A percentile compares a stretch with the other conserved stretches of the same genome.
Evolutionary conservation across 2,113 vertebrate genomes (phyloP).

Genomic region (Eulacestoma nigropectus): DNA sequence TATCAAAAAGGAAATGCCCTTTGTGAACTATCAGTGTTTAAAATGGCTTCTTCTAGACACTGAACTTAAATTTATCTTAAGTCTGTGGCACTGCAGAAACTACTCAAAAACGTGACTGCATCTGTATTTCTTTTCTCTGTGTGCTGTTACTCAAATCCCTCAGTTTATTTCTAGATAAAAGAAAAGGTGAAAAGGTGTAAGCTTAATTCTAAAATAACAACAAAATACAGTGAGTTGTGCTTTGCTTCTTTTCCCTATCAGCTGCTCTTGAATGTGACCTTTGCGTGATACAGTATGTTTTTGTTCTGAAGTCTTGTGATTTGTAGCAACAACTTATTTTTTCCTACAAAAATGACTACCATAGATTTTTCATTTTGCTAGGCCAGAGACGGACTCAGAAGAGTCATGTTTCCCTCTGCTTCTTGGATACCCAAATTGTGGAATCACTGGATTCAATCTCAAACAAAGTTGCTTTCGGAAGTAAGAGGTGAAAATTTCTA

Average conservation of each 20-base stretch:
- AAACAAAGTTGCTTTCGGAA: not conserved
- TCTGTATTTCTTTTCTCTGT: not conserved
- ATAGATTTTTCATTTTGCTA: not conserved
- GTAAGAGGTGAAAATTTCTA: not conserved
- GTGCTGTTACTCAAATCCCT: not conserved
- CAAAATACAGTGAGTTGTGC: not conserved
- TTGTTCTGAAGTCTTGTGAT: not conserved
- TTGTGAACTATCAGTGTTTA: not conserved
- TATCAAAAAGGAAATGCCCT: not conserved
- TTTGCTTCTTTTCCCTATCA: not conserved
- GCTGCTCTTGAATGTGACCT: not conserved
- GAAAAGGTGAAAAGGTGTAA: not conserved
- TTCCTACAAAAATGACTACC: not conserved
- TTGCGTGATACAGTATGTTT: not conserved
- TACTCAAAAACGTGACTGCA: not conserved
- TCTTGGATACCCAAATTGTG: not conserved
- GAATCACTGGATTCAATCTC: not conserved
- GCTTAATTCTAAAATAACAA: not conserved
- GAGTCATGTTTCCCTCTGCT: not conserved
- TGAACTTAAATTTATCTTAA: not conserved
- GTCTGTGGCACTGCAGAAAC: not conserved
- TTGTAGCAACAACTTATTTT: not conserved
- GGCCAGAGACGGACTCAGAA: not conserved
- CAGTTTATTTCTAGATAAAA: not conserved
- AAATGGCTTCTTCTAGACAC: not conserved